Evolutionary conservation across 2,113 vertebrate genomes (phyloP).

Genomic region (Channa maculata): DNA sequence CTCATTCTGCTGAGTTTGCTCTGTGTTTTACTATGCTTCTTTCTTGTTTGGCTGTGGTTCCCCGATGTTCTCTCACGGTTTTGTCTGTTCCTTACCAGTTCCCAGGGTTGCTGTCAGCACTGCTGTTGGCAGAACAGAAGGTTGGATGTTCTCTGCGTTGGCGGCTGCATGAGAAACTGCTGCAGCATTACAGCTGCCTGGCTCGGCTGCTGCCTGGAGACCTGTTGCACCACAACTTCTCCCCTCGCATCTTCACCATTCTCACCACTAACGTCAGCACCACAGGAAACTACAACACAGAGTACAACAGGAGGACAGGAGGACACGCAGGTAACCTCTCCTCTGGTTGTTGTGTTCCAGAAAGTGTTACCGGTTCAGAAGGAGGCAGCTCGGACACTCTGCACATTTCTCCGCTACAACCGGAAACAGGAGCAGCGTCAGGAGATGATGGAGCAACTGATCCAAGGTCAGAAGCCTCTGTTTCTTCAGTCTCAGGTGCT

Average conservation of each 20-base stretch:
- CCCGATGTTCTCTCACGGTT: not conserved
- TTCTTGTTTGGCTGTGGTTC: not conserved
- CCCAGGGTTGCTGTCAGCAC: constrained; percentile 89
- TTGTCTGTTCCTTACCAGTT: constrained; percentile 57
- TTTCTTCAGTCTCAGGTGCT: not conserved
- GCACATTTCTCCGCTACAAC: constrained; percentile 92
- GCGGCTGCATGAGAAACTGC: constrained; percentile 92
- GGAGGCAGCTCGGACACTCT: constrained; percentile 93
- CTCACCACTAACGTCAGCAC: constrained; percentile 91
- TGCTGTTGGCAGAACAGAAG: constrained; percentile 91
- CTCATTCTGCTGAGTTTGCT: too few relatives aligned
- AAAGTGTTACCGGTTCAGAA: constrained; percentile 95
- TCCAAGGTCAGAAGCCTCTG: constrained; percentile 87
- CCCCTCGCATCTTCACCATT: constrained; percentile 92
- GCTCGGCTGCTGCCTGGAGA: constrained; percentile 92
- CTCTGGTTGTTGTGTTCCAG: constrained; percentile 74
- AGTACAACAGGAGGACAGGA: too few relatives aligned
- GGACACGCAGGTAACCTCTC: not conserved
- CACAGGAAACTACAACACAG: not conserved
- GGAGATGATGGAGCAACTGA: constrained; percentile 92
- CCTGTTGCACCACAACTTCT: constrained; percentile 93
- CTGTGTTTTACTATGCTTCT: too few relatives aligned
- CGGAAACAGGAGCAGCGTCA: constrained; percentile 94
- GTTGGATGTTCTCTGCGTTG: constrained; percentile 92
- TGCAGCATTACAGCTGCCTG: constrained; percentile 92